Evolutionary conservation across 2,888 invertebrate species (phyloP).

Genomic region (Netelia virgata): DNA sequence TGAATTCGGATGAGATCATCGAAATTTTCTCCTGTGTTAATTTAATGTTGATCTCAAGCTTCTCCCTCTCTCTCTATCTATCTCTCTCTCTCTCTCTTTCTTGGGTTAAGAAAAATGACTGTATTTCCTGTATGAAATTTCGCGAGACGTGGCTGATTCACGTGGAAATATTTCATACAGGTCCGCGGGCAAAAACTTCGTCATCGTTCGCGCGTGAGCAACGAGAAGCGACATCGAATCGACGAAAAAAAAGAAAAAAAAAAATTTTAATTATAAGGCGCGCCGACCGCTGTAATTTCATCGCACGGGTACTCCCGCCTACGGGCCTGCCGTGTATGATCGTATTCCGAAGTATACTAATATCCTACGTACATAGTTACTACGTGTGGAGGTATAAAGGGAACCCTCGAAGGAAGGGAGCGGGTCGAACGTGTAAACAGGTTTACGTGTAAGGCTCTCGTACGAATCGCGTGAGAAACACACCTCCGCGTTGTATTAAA

Average conservation of each 20-base stretch:
- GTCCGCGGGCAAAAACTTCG: not conserved
- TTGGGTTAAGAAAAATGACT: not conserved
- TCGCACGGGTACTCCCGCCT: constrained; percentile 45
- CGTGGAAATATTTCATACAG: not conserved
- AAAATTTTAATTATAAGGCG: constrained; percentile 60
- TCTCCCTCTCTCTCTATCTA: not conserved
- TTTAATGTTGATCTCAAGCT: constrained; percentile 31
- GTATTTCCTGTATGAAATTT: constrained; percentile 3
- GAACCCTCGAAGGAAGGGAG: constrained; percentile 42
- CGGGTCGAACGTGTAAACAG: constrained; percentile 62
- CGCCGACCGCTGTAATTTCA: constrained; percentile 62
- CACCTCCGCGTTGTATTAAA: constrained; percentile 59
- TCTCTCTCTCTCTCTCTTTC: constrained; percentile 1
- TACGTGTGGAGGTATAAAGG: constrained; percentile 7
- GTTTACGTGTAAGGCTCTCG: constrained; percentile 65
- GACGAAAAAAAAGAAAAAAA: constrained; percentile 23
- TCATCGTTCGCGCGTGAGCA: constrained; percentile 4
- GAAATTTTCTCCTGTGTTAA: constrained; percentile 49
- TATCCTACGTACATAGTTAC: constrained; percentile 8
- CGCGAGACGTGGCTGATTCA: constrained; percentile 18
- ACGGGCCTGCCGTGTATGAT: constrained; percentile 33
- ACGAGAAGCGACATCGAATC: constrained; percentile 19
- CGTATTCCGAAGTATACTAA: constrained; percentile 47
- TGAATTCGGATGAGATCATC: constrained; percentile 32
- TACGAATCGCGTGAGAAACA: constrained; percentile 50